Percentiles rank a stretch among this genome's conserved stretches.
phyloP scores from a whole-genome alignment of 2,113 vertebrate species.

The Apodemus sylvaticus region DNA sequence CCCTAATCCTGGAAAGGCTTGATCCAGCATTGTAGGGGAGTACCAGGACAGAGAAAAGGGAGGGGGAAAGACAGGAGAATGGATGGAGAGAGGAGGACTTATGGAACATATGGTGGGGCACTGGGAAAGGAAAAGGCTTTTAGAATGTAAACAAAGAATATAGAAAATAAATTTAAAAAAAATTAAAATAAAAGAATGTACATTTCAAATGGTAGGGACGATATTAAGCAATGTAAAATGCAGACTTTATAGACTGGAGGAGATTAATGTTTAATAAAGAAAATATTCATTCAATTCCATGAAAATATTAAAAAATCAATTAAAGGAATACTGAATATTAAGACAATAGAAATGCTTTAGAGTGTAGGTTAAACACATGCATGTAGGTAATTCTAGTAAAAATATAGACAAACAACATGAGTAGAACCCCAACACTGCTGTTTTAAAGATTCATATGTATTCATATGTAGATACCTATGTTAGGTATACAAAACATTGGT shows the following conservation, averaged over 20 bases:
- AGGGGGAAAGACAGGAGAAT: no score
- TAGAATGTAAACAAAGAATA: no score
- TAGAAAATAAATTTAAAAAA: no score
- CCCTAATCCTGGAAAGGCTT: no score
- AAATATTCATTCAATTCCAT: background rate
- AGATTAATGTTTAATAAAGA: background rate
- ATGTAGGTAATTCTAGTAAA: background rate
- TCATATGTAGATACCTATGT: background rate
- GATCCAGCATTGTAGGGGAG: no score
- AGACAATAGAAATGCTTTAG: background rate
- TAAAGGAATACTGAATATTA: background rate
- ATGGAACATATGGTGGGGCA: no score
- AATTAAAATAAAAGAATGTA: no score
- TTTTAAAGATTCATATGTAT: background rate
- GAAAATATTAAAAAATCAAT: background rate
- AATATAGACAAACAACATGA: background rate
- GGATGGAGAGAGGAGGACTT: no score
- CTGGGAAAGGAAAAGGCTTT: no score
- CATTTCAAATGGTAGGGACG: background rate
- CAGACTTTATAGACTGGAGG: background rate
- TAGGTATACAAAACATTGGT: background rate
- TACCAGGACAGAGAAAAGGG: no score
- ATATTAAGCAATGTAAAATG: background rate
- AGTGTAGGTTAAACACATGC: background rate
- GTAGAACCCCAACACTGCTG: background rate